Conservation (phyloP, 2,113 vertebrate genomes). For the Barnardius zonarius region DNA sequence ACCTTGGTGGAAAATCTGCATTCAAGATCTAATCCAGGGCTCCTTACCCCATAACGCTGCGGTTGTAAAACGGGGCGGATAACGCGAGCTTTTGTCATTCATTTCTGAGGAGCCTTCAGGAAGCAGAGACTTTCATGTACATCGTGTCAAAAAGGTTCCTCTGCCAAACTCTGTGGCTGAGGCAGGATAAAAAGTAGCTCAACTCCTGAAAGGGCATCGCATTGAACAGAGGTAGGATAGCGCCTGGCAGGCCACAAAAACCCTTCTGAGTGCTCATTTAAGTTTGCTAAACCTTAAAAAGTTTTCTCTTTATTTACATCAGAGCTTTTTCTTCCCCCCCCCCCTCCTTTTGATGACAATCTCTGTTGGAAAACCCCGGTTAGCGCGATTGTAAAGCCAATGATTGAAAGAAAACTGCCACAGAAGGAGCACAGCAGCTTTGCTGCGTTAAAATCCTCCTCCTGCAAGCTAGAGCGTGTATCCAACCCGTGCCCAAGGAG, state of each 20-base stretch:
- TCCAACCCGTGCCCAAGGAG: background rate
- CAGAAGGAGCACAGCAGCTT: background rate
- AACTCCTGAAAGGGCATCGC: background rate
- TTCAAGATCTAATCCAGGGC: background rate
- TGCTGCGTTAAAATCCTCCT: background rate
- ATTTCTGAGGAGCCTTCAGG: slow-evolving; percentile 28
- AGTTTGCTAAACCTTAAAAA: slow-evolving; percentile 15
- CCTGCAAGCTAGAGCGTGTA: background rate
- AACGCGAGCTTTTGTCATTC: slow-evolving; percentile 25
- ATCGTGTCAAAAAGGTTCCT: background rate
- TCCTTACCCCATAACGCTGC: background rate
- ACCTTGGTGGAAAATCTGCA: background rate
- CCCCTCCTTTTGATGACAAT: background rate
- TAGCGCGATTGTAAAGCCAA: background rate
- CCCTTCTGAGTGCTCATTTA: background rate
- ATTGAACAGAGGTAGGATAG: background rate
- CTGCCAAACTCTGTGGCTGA: background rate
- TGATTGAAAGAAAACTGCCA: background rate
- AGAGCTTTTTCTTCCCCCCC: background rate
- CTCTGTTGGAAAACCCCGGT: background rate
- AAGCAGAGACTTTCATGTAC: slow-evolving; percentile 10
- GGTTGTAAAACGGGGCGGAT: background rate
- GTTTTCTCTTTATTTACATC: slow-evolving; percentile 4
- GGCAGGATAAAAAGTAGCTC: background rate
- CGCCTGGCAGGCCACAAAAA: background rate